Conservation (phyloP, 2,797 vertebrate species). For the Diglossa cyanea region DNA sequence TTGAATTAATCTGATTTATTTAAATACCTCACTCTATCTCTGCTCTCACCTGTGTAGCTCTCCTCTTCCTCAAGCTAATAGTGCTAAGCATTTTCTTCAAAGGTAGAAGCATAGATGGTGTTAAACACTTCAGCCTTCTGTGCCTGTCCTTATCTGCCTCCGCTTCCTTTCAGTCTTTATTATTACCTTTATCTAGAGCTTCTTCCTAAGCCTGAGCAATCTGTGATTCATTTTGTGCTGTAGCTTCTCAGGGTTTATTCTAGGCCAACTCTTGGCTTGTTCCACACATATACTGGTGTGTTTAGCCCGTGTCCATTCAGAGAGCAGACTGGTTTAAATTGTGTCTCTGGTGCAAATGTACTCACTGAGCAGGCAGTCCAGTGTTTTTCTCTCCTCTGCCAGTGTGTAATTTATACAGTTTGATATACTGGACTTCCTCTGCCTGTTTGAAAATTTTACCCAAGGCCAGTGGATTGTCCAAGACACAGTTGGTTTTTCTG, state of each 20-base stretch:
- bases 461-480: neutral
- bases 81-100: neutral
- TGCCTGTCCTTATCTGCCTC: neutral
- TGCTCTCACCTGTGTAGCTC: neutral
- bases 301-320: neutral
- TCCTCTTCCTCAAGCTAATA: neutral
- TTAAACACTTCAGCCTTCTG: neutral
- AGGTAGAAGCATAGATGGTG: neutral
- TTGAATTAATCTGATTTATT: neutral
- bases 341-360: neutral
- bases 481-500: neutral
- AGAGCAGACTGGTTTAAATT: neutral
- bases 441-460: neutral
- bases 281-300: neutral
- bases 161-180: neutral
- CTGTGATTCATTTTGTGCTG: neutral
- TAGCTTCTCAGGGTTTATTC: neutral
- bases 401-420: neutral
- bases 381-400: neutral
- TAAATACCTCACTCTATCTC: neutral
- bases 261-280: neutral
- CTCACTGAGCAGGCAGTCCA: neutral
- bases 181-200: neutral
- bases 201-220: neutral
- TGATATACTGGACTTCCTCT: neutral